These are phyloP conservation scores for Leptopterna dolabrata DNA, from an alignment of 2,888 invertebrate species.

Conservation along the genomic window DNA sequence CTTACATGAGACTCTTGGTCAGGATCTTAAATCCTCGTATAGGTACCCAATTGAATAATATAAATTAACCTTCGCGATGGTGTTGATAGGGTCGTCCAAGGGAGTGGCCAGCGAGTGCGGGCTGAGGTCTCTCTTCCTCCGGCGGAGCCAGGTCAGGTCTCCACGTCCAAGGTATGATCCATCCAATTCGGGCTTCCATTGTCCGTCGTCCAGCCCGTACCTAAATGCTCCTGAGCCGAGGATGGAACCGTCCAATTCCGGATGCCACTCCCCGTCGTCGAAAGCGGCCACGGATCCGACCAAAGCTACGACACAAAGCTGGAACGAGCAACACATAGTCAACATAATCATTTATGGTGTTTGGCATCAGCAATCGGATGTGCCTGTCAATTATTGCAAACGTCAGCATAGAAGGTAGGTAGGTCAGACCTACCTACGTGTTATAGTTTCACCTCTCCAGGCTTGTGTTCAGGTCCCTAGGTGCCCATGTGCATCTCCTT, in stretches of 20 bases:
- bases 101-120: slow-evolving; percentile 29
- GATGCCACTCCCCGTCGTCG: slow-evolving; percentile 52
- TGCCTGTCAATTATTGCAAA: too few relatives aligned
- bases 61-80: slow-evolving; percentile 65
- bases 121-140: slow-evolving; percentile 35
- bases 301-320: slow-evolving; percentile 43
- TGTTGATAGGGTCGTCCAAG: slow-evolving; percentile 67
- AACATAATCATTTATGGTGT: too few relatives aligned
- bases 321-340: slow-evolving; percentile 6
- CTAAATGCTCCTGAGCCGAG: slow-evolving; percentile 34
- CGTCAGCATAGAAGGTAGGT: too few relatives aligned
- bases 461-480: too few relatives aligned
- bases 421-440: too few relatives aligned
- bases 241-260: slow-evolving; percentile 45
- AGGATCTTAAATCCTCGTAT: too few relatives aligned
- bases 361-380: too few relatives aligned
- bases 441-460: too few relatives aligned
- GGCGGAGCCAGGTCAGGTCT: slow-evolving; percentile 40
- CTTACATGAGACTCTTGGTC: too few relatives aligned
- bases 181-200: slow-evolving; percentile 50
- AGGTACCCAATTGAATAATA: too few relatives aligned
- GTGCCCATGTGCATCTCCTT: too few relatives aligned
- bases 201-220: slow-evolving; percentile 44
- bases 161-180: slow-evolving; percentile 43
- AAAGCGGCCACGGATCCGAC: slow-evolving; percentile 38